A percentile compares a stretch with the other conserved stretches of the same genome.
These are phyloP conservation scores for Lutraria rhynchaena DNA, from an alignment of 1,140 invertebrate species.

Conservation along the genomic window DNA sequence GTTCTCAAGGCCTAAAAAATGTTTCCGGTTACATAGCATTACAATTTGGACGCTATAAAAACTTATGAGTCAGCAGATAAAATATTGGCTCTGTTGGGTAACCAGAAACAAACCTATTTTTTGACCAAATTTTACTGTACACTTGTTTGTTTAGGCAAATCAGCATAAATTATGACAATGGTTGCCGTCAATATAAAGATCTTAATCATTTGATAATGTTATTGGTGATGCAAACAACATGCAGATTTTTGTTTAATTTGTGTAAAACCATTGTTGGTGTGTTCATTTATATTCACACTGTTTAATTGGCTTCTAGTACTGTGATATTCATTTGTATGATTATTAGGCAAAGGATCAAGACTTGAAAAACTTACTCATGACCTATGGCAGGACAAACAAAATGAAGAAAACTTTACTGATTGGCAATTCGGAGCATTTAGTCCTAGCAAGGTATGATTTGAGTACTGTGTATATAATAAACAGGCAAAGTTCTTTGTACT, in stretches of 20 bases:
- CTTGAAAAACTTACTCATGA: constrained; percentile 22
- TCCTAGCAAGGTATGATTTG: constrained; percentile 13
- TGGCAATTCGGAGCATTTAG: constrained; percentile 44
- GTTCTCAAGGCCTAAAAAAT: no score
- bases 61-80: no score
- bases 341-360: constrained; percentile 30
- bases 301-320: not conserved
- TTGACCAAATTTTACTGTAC: no score
- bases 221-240: not conserved
- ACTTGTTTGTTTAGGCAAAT: no score
- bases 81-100: no score
- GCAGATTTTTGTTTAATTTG: not conserved
- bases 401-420: constrained; percentile 41
- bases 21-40: no score
- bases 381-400: constrained; percentile 26
- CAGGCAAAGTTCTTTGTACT: no score
- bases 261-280: not conserved
- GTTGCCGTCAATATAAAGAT: not conserved
- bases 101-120: no score
- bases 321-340: not conserved
- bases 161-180: no score
- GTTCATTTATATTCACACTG: not conserved
- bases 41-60: no score
- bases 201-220: not conserved
- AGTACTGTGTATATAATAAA: no score